A percentile compares a stretch with the other conserved stretches of the same genome.
Evolutionary conservation across 2,113 vertebrate species (phyloP).

Genomic region (Erpornis zantholeuca): DNA sequence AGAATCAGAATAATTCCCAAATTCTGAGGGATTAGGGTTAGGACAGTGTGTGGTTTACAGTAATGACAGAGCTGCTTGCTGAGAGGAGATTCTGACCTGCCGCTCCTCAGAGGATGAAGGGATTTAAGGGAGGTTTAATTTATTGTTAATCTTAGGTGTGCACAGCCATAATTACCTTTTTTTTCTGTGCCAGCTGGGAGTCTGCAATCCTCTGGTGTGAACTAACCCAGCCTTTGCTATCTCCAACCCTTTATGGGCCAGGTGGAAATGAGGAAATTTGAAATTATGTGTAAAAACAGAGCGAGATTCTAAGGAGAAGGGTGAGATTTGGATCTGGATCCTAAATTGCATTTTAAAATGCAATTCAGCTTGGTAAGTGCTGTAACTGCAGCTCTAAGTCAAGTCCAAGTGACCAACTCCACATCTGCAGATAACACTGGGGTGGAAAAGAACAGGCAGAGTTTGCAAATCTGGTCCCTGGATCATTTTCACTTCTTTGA

Average conservation of each 20-base stretch:
- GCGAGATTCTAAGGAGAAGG: neutral
- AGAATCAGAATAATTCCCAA: neutral
- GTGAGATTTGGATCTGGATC: neutral
- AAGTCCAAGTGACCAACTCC: neutral
- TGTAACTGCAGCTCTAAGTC: neutral
- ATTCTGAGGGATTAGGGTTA: neutral
- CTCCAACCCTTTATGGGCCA: neutral
- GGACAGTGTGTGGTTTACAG: neutral
- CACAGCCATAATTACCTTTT: slow-evolving; percentile 11
- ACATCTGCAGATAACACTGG: neutral
- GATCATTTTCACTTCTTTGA: neutral
- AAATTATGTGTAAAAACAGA: neutral
- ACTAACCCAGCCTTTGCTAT: neutral
- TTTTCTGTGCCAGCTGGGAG: neutral
- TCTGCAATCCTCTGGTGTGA: neutral
- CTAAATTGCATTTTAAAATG: neutral
- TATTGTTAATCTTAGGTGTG: slow-evolving; percentile 45
- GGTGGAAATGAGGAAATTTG: slow-evolving; percentile 9
- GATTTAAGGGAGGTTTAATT: slow-evolving; percentile 20
- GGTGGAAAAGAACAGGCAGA: neutral
- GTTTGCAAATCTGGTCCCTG: neutral
- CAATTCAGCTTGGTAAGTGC: neutral
- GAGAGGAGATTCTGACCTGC: slow-evolving; percentile 10
- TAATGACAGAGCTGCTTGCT: neutral
- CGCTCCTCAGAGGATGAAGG: neutral